Base-by-base conservation (phyloP, 1,140 invertebrate genomes). In the Argopecten irradians region DNA sequence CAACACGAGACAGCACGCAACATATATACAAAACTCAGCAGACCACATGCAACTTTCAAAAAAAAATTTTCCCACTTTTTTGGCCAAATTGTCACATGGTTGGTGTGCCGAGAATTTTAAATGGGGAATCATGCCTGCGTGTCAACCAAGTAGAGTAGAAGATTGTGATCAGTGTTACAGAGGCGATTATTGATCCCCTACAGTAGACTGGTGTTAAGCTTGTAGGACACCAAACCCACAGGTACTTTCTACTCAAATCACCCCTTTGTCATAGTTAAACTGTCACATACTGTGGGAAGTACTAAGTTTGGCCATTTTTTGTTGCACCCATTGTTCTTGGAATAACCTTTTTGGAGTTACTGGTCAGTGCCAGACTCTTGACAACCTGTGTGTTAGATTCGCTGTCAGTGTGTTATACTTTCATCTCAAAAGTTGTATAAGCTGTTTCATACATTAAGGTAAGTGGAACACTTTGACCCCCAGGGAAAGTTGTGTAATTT, bases 71-170 rank as follows among this genome's bases (percentile, higher is more conserved):
- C n/a, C n/a, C n/a, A n/a, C n/a, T n/a, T n/a, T 71, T n/a, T 28
- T 28, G n/a, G 55, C 55, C 55, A 71, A 71, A 71, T 71, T 71
- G 55, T 71, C 55, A 71, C 55, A 71, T 71, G 55, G 55, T 71
- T 71, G 55, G 55, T 71, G n/a, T n/a, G 55, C 55, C 55, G 55
- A 71, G 55, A 71, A 71, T 71, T n/a, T n/a, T 71, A 71, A 71
- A 71, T 71, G 55, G 55, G 55, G 55, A 71, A 28, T 71, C 55
- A 28, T 71, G 55, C 55, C 55, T 71, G 22, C 22, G 28, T 71
- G 55, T 71, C 55, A 71, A 71, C 55, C 55, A 71, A 71, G 55
- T 71, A n/a, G 16, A 71, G 55, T n/a, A 5, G 55, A 71, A 71
- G 55, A 71, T 71, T 71, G 55, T n/a, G 55, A 71, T 71, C 55